phyloP scores from a whole-genome alignment of 2,888 invertebrate species.

The Atethmia centrago region DNA sequence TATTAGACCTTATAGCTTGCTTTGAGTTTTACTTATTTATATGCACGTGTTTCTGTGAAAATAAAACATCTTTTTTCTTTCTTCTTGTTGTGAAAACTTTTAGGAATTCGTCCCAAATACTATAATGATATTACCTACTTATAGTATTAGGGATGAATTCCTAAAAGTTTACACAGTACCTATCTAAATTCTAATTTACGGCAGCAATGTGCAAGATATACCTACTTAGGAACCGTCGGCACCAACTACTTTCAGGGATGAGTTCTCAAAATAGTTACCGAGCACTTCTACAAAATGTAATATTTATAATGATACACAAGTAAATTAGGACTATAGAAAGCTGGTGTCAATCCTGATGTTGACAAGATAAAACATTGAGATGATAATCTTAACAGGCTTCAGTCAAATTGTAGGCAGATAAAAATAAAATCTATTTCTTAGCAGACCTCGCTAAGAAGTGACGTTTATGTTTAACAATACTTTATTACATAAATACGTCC shows the following conservation, averaged over 20 bases:
- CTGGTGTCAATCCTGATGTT: not conserved
- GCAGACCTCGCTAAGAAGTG: slow-evolving; percentile 24
- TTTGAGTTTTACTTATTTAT: too few relatives aligned
- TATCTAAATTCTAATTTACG: not conserved
- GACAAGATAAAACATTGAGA: slow-evolving; percentile 9
- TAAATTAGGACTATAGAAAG: not conserved
- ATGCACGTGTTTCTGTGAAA: not conserved
- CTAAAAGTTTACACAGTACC: too few relatives aligned
- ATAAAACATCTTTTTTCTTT: not conserved
- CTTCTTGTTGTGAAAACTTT: not conserved
- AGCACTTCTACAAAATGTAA: not conserved
- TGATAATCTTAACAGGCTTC: slow-evolving; percentile 17
- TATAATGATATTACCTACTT: too few relatives aligned
- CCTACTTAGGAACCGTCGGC: too few relatives aligned
- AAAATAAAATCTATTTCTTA: slow-evolving; percentile 15
- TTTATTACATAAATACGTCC: slow-evolving; percentile 26
- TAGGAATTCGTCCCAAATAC: not conserved
- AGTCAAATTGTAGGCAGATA: slow-evolving; percentile 30
- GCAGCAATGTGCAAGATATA: not conserved
- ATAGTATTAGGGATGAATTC: too few relatives aligned
- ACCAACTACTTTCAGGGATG: not conserved
- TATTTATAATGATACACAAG: not conserved
- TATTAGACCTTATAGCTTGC: too few relatives aligned
- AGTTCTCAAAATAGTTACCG: not conserved
- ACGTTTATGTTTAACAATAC: slow-evolving; percentile 3